These are phyloP conservation scores for Serinus canaria DNA, from an alignment of 2,113 vertebrate species.

Conservation along the genomic window DNA sequence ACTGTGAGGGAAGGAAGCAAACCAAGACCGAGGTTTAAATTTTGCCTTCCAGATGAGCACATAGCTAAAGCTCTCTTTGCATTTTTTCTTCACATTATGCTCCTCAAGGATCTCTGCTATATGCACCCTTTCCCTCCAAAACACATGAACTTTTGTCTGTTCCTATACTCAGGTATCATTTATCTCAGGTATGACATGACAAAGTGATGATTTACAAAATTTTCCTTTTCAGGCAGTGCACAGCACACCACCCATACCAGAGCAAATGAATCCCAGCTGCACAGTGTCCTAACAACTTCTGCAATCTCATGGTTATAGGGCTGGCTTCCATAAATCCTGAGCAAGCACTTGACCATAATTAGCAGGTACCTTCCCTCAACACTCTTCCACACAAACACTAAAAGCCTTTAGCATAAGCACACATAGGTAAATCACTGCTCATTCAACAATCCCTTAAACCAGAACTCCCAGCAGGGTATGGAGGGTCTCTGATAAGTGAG, in stretches of 20 bases:
- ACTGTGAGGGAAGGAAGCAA: background rate
- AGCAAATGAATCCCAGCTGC: conserved; percentile 11
- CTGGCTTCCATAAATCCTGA: background rate
- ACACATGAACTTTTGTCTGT: rapidly evolving
- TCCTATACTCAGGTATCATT: background rate
- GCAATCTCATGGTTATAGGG: background rate
- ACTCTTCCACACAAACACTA: background rate
- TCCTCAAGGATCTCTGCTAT: background rate
- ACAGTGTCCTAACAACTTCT: background rate
- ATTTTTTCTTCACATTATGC: background rate
- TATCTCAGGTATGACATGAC: background rate
- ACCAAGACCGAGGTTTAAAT: background rate
- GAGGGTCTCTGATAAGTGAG: background rate
- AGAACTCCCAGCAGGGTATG: background rate
- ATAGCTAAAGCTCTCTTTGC: background rate
- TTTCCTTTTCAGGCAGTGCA: background rate
- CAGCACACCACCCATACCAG: background rate
- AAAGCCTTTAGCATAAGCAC: background rate
- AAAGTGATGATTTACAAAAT: background rate
- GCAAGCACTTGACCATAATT: background rate
- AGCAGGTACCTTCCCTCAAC: background rate
- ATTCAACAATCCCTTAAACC: background rate
- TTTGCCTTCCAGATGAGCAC: background rate
- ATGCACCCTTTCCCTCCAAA: background rate
- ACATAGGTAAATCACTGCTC: background rate